Conservation (phyloP, 2,888 invertebrate genomes). For the Maniola hyperantus region DNA sequence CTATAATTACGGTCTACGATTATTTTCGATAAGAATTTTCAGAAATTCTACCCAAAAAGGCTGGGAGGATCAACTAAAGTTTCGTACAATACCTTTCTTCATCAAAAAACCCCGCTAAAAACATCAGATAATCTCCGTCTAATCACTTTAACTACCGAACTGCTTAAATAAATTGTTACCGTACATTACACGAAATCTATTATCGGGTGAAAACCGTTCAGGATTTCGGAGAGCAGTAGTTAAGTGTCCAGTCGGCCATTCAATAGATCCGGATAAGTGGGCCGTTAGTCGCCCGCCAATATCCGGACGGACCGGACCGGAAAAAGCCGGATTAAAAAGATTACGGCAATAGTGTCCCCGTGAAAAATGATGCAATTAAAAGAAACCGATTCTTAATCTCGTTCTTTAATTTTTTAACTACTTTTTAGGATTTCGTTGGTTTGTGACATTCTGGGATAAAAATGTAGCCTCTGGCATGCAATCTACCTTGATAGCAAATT, state of each 20-base stretch:
- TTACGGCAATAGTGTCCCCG: conserved; percentile 67
- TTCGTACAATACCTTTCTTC: no score
- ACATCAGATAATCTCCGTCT: background rate
- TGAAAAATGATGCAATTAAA: conserved; percentile 72
- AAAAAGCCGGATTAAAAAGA: conserved; percentile 72
- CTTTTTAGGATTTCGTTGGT: background rate
- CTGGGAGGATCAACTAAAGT: no score
- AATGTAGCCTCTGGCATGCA: no score
- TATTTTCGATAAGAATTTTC: no score
- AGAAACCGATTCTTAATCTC: conserved; percentile 19
- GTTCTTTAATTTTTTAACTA: conserved; percentile 2
- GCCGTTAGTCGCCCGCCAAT: conserved; percentile 71
- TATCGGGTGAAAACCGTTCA: conserved; percentile 67
- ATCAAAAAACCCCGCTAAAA: no score
- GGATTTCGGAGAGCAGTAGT: conserved; percentile 68
- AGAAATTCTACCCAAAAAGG: no score
- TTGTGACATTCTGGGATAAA: background rate
- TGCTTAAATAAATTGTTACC: conserved; percentile 20
- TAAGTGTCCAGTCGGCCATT: conserved; percentile 64
- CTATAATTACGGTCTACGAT: no score
- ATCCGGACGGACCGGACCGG: conserved; percentile 51
- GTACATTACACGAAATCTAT: conserved; percentile 63
- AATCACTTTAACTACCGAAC: conserved; percentile 3
- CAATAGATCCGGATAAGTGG: conserved; percentile 74
- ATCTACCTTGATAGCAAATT: no score